A percentile compares a stretch with the other conserved stretches of the same genome.
Evolutionary conservation across 2,888 invertebrate genomes (phyloP).

Genomic region (Steromphala cineraria): DNA sequence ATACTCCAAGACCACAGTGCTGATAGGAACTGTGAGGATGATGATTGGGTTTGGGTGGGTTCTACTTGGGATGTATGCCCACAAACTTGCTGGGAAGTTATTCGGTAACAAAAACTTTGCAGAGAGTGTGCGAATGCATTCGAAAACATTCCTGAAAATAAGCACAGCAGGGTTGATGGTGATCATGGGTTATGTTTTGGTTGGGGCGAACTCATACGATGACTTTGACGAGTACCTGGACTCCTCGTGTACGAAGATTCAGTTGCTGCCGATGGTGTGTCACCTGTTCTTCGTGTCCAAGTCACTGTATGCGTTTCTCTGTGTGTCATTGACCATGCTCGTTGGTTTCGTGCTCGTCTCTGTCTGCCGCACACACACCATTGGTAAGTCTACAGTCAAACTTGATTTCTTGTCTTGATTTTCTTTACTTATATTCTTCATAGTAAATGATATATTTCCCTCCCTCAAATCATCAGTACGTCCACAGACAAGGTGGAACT

Average conservation of each 20-base stretch:
- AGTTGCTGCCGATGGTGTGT: conserved; percentile 64
- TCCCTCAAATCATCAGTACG: too few relatives aligned
- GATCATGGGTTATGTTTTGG: conserved; percentile 58
- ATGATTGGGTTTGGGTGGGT: conserved; percentile 73
- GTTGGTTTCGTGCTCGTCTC: conserved; percentile 74
- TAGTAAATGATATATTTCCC: too few relatives aligned
- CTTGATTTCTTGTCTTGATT: too few relatives aligned
- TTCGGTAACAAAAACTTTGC: conserved; percentile 73
- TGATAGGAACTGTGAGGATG: conserved; percentile 71
- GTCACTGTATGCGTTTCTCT: conserved; percentile 68
- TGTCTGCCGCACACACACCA: conserved; percentile 76
- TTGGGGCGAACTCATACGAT: conserved; percentile 51
- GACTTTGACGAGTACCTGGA: not conserved
- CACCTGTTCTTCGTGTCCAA: conserved; percentile 66
- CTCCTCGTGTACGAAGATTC: conserved; percentile 12
- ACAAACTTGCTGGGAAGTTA: conserved; percentile 73
- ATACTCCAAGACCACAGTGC: conserved; percentile 67
- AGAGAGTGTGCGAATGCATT: conserved; percentile 74
- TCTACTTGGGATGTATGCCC: conserved; percentile 75
- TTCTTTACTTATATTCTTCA: too few relatives aligned
- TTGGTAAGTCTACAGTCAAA: conserved; percentile 65
- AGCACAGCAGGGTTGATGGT: conserved; percentile 71
- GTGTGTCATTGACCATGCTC: conserved; percentile 75
- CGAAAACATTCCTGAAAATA: conserved; percentile 75
- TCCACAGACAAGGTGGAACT: too few relatives aligned